A percentile compares a stretch with the other conserved stretches of the same genome.
Evolutionary conservation across 1,140 invertebrate species (phyloP).

Genomic region (Drosophila orena): DNA sequence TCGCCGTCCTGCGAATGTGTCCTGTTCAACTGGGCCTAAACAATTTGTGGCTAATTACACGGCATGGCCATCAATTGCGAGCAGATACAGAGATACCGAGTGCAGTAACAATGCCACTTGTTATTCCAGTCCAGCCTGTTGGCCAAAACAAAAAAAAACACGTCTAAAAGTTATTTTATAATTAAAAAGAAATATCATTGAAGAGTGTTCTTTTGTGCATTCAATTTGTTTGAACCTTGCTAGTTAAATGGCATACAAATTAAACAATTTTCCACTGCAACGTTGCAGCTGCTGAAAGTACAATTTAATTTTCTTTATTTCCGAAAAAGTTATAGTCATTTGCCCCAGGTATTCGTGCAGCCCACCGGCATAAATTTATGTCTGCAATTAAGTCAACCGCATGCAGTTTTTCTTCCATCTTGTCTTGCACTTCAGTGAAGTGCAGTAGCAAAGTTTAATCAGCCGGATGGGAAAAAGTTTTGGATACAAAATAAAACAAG

Average conservation of each 20-base stretch:
- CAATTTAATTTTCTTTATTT: conserved; percentile 12
- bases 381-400: conserved; percentile 58
- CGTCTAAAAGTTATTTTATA: conserved; percentile 74
- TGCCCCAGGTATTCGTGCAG: neutral
- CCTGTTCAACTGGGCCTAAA: conserved; percentile 77
- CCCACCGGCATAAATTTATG: conserved; percentile 49
- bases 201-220: conserved; percentile 18
- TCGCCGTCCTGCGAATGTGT: conserved; percentile 20
- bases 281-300: conserved; percentile 26
- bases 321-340: conserved; percentile 7
- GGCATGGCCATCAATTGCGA: conserved; percentile 76
- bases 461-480: conserved; percentile 46
- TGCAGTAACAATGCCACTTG: conserved; percentile 40
- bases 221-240: conserved; percentile 21
- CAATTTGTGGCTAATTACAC: conserved; percentile 83
- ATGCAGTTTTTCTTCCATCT: conserved; percentile 42
- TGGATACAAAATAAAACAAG: conserved; percentile 8
- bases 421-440: conserved; percentile 29
- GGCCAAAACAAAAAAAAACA: conserved; percentile 20
- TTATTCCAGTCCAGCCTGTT: conserved; percentile 26
- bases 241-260: conserved; percentile 11
- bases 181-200: conserved; percentile 60
- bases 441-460: conserved; percentile 66
- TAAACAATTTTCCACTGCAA: conserved; percentile 19
- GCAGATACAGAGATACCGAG: conserved; percentile 41